Evolutionary conservation across 2,797 vertebrate genomes (phyloP).

Genomic region (Ctenochaetus hawaiiensis): DNA sequence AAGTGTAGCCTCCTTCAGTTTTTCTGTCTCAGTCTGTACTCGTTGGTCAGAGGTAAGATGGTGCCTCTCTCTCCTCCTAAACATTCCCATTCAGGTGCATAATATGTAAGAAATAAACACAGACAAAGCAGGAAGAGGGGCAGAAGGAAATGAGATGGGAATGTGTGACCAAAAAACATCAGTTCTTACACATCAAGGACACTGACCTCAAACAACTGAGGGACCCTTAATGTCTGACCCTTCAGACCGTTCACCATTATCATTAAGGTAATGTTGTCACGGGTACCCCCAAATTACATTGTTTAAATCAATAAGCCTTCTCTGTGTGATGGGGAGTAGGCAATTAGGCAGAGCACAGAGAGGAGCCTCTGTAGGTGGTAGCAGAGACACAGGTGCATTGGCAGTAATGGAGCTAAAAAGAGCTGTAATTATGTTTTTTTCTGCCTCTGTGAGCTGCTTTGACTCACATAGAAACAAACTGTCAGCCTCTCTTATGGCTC

Average conservation of each 20-base stretch:
- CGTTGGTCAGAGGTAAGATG: not conserved
- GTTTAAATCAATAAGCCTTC: constrained; percentile 68
- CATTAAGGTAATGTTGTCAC: constrained; percentile 22
- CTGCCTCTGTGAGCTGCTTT: constrained; percentile 15
- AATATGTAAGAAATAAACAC: constrained; percentile 7
- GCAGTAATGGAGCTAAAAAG: constrained; percentile 63
- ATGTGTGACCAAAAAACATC: constrained; percentile 6
- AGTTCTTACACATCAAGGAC: constrained; percentile 10
- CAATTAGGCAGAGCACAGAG: constrained; percentile 50
- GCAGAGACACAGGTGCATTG: constrained; percentile 25
- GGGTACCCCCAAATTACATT: constrained; percentile 48
- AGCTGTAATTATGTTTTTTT: constrained; percentile 62
- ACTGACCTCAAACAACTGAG: constrained; percentile 2
- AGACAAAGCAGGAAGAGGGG: not conserved
- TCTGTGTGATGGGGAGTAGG: constrained; percentile 40
- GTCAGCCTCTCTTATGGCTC: constrained; percentile 1
- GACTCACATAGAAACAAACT: constrained; percentile 19
- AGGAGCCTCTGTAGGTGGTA: constrained; percentile 52
- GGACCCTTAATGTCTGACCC: no score
- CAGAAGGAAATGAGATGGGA: constrained; percentile 1
- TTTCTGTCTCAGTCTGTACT: constrained; percentile 2
- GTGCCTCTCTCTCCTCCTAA: constrained; percentile 18
- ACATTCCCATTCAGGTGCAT: constrained; percentile 42
- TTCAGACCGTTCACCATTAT: not conserved
- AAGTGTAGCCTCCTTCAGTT: not conserved